A percentile compares a stretch with the other conserved stretches of the same genome.
These are phyloP conservation scores for Tenebrosternarchus preto DNA, from an alignment of 2,113 vertebrate genomes.

Conservation along the genomic window DNA sequence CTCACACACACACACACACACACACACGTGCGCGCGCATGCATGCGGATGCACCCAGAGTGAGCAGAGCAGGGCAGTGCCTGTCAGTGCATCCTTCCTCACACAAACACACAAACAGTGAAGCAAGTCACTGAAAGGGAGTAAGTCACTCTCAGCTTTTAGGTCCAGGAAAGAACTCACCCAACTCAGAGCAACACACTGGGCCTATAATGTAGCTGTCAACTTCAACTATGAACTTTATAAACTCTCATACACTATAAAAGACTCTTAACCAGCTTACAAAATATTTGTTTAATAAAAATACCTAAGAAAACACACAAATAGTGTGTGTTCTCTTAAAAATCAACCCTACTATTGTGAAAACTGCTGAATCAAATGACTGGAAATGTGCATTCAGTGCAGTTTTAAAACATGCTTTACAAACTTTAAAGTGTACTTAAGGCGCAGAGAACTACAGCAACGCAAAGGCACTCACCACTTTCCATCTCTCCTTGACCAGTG, in stretches of 20 bases:
- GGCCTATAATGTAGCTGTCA: background rate
- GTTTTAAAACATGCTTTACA: background rate
- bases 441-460: background rate
- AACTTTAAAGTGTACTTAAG: background rate
- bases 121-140: background rate
- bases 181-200: background rate
- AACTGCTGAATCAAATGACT: background rate
- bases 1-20: background rate
- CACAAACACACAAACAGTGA: background rate
- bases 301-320: no score
- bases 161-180: no score
- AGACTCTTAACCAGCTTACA: background rate
- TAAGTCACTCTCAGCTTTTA: slow-evolving; percentile 8
- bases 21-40: background rate
- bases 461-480: slow-evolving; percentile 88
- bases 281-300: no score
- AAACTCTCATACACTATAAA: background rate
- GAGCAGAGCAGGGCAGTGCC: slow-evolving; percentile 21
- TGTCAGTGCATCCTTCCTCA: background rate
- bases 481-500: slow-evolving; percentile 98
- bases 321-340: background rate
- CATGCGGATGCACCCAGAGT: background rate
- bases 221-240: background rate
- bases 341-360: background rate
- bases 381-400: no score